Evolutionary conservation across 2,888 invertebrate genomes (phyloP).

Genomic region (Drosophila lutescens): DNA sequence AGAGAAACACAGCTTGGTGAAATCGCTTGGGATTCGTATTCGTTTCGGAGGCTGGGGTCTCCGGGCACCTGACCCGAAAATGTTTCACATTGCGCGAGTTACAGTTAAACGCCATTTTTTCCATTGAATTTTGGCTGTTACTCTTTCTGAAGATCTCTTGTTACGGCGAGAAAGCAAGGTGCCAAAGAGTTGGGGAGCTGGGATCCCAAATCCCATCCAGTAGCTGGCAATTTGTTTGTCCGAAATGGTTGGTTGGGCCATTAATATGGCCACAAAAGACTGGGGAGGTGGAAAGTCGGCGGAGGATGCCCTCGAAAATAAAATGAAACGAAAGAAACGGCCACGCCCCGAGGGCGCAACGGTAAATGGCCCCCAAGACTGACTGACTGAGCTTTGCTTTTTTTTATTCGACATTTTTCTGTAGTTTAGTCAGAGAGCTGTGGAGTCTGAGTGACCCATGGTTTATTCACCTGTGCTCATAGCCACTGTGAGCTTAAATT

Average conservation of each 20-base stretch:
- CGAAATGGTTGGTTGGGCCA: slow-evolving; percentile 47
- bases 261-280: slow-evolving; percentile 33
- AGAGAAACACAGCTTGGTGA: slow-evolving; percentile 57
- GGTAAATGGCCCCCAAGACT: slow-evolving; percentile 71
- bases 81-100: slow-evolving; percentile 76
- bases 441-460: slow-evolving; percentile 52
- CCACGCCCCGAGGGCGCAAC: slow-evolving; percentile 78
- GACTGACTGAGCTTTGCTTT: slow-evolving; percentile 11
- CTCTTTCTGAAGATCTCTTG: slow-evolving; percentile 30
- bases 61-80: slow-evolving; percentile 77
- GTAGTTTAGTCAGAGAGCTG: slow-evolving; percentile 35
- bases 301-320: slow-evolving; percentile 70
- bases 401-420: slow-evolving; percentile 19
- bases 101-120: slow-evolving; percentile 81
- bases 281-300: slow-evolving; percentile 11
- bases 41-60: slow-evolving; percentile 21
- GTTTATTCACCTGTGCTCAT: slow-evolving; percentile 78
- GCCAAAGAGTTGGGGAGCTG: slow-evolving; percentile 17
- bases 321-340: slow-evolving; percentile 56
- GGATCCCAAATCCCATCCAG: slow-evolving; percentile 29
- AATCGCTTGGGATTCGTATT: slow-evolving; percentile 47
- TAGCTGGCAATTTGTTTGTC: slow-evolving; percentile 51
- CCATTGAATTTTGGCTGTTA: slow-evolving; percentile 67
- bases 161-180: slow-evolving; percentile 37
- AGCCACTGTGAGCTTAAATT: slow-evolving; percentile 61